Evolutionary conservation across 2,797 vertebrate species (phyloP).

Genomic region (Huso huso): DNA sequence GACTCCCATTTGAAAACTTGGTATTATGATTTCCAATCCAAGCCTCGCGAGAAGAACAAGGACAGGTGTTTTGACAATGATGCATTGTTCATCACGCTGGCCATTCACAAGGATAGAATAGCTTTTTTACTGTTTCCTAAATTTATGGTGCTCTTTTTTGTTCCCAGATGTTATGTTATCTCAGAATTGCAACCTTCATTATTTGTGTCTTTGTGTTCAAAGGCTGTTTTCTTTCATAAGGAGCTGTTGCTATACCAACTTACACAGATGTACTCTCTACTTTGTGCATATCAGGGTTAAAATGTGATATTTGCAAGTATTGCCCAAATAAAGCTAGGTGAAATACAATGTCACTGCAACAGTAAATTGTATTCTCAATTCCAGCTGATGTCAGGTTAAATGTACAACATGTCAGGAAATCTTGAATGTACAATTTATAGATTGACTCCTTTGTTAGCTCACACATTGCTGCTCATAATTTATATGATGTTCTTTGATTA

Average conservation of each 20-base stretch:
- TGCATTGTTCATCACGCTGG: no score
- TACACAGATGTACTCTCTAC: conserved; percentile 31
- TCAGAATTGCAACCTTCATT: neutral
- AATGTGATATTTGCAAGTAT: conserved; percentile 29
- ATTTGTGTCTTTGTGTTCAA: neutral
- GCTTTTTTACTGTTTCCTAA: no score
- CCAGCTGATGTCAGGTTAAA: neutral
- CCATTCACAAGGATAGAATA: no score
- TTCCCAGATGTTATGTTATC: neutral
- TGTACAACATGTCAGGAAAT: neutral
- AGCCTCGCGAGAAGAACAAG: no score
- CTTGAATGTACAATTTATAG: neutral
- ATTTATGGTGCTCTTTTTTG: neutral
- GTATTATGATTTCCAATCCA: no score
- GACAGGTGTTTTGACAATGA: no score
- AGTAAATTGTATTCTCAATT: neutral
- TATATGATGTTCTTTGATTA: conserved; percentile 1
- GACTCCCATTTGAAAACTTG: no score
- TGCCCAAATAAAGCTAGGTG: conserved; percentile 6
- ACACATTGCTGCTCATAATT: neutral
- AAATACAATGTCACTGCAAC: neutral
- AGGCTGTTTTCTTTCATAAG: conserved; percentile 32
- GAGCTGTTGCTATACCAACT: conserved; percentile 44
- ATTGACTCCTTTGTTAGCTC: neutral
- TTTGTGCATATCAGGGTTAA: conserved; percentile 22